Evolutionary conservation across 1,140 invertebrate species (phyloP).

Genomic region (Psilanteris sp.): DNA sequence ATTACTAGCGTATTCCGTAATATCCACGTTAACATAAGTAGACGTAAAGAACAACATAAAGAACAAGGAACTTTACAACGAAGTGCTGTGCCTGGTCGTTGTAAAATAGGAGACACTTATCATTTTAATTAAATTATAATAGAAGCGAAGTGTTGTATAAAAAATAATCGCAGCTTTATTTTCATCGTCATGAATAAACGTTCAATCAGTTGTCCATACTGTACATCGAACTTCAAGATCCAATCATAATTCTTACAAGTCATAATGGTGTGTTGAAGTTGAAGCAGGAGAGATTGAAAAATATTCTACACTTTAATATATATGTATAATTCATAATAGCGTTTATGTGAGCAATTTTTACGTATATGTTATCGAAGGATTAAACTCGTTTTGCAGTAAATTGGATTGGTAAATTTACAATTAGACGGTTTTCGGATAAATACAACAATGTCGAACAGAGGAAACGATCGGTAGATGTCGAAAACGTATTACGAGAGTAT

Average conservation of each 20-base stretch:
- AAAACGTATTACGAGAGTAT: too few relatives aligned
- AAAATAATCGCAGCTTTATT: conserved; percentile 34
- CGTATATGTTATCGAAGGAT: conserved; percentile 4
- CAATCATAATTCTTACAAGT: conserved; percentile 7
- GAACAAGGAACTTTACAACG: conserved; percentile 47
- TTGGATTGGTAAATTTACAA: not conserved
- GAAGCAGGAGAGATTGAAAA: conserved; percentile 17
- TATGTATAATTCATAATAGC: conserved; percentile 6
- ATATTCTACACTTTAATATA: conserved; percentile 11
- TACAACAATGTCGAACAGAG: conserved; percentile 3
- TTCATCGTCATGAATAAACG: conserved; percentile 8
- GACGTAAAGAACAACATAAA: conserved; percentile 66
- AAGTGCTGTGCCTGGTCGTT: not conserved
- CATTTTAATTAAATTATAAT: conserved; percentile 9
- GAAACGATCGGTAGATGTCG: too few relatives aligned
- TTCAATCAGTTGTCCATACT: conserved; percentile 4
- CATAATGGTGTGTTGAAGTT: conserved; percentile 6
- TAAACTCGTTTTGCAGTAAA: not conserved
- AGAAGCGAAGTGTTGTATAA: conserved; percentile 26
- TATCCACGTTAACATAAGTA: conserved; percentile 72
- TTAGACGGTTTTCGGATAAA: not conserved
- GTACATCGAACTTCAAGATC: conserved; percentile 25
- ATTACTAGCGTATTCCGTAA: conserved; percentile 75
- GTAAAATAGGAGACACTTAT: conserved; percentile 11
- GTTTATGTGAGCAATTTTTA: conserved; percentile 14